Evolutionary conservation across 2,888 invertebrate genomes (phyloP).

Genomic region (Nemurella pictetii): DNA sequence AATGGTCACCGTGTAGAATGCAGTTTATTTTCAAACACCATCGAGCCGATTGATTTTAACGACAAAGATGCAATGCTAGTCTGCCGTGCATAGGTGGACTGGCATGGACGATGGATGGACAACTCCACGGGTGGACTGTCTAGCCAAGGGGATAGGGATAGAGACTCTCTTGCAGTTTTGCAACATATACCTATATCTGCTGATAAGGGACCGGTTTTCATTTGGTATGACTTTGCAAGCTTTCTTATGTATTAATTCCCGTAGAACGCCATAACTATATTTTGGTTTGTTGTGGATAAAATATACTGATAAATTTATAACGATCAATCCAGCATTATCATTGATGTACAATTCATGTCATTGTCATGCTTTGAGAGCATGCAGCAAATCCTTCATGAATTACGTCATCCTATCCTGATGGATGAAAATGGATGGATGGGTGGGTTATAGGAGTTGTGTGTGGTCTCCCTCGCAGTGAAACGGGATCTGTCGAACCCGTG

Average conservation of each 20-base stretch:
- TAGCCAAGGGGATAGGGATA: too few relatives aligned
- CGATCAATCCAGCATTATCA: neutral
- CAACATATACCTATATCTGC: neutral
- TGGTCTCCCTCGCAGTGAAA: neutral
- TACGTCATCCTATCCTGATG: neutral
- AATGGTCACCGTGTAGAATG: too few relatives aligned
- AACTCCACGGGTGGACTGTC: too few relatives aligned
- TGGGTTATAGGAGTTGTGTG: neutral
- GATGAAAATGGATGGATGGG: neutral
- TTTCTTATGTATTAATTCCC: neutral
- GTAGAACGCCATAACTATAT: neutral
- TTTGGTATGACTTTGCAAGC: neutral
- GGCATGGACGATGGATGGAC: too few relatives aligned
- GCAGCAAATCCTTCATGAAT: neutral
- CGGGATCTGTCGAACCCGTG: conserved; percentile 10
- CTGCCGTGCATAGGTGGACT: too few relatives aligned
- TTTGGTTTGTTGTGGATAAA: neutral
- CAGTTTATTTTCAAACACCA: too few relatives aligned
- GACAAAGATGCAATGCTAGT: too few relatives aligned
- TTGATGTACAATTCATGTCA: neutral
- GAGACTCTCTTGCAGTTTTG: too few relatives aligned
- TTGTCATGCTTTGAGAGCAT: neutral
- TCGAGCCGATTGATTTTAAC: too few relatives aligned
- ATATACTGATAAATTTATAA: neutral
- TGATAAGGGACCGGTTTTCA: neutral